Evolutionary conservation across 2,113 vertebrate genomes (phyloP).

Genomic region (Diadophis punctatus): DNA sequence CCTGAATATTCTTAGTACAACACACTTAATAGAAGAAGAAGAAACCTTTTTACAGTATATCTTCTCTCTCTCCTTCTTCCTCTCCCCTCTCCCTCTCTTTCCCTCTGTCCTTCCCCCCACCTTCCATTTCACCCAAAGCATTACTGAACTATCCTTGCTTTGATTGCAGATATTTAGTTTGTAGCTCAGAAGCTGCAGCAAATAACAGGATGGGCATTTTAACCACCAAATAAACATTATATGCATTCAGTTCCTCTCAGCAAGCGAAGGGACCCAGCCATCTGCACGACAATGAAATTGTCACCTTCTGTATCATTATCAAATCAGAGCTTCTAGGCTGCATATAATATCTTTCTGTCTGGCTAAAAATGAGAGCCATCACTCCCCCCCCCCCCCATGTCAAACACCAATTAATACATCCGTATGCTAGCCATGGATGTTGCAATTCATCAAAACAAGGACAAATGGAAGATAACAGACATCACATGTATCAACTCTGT

Average conservation of each 20-base stretch:
- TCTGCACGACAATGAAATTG: slow-evolving; percentile 31
- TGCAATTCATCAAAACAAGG: slow-evolving; percentile 52
- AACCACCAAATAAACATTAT: slow-evolving; percentile 1
- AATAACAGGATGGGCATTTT: not conserved
- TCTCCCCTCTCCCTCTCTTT: not conserved
- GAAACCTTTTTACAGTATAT: not conserved
- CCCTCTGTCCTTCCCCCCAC: not conserved
- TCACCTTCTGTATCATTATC: slow-evolving; percentile 22
- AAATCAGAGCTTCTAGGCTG: slow-evolving; percentile 24
- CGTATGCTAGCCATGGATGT: slow-evolving; percentile 34
- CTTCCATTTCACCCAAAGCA: not conserved
- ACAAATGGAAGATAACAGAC: slow-evolving; percentile 41
- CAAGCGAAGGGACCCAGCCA: not conserved
- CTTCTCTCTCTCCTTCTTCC: not conserved
- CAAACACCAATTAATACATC: slow-evolving; percentile 53
- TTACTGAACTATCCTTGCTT: not conserved
- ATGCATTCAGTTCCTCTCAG: not conserved
- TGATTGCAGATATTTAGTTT: not conserved
- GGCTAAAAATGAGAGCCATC: slow-evolving; percentile 39
- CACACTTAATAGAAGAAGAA: not conserved
- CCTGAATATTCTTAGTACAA: not conserved
- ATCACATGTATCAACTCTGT: slow-evolving; percentile 34
- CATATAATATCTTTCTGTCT: slow-evolving; percentile 34
- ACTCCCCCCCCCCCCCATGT: not conserved
- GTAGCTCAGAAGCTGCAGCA: not conserved